Evolutionary conservation across 2,113 vertebrate species (phyloP), one percentile per base, ranked within the genome.

Genomic region (Daphoenositta chrysoptera): DNA sequence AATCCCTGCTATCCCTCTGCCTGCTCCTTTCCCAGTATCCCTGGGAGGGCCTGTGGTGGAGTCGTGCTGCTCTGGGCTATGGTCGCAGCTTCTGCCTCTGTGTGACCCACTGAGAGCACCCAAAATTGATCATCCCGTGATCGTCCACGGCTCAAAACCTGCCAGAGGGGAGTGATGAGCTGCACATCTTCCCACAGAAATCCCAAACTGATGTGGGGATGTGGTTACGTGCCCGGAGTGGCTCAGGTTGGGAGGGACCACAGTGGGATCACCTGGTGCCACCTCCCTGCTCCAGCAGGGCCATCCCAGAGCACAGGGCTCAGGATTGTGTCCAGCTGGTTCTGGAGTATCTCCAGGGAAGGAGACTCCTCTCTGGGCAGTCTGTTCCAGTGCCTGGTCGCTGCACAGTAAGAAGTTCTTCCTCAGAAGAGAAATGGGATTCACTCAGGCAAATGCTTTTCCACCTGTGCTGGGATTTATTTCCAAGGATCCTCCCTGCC

Each of bases 1-100:
- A 44, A 3, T 31, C 61, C 61, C 61, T 47, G 1, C 6, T 19
- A 44, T 44, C 44, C 44, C 44, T 44, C 44, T 71, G 48, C 73
- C 87, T 70, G 80, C 68, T 76, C 76, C 61, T 64, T 15, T 61
- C 70, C 85, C 31, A 5, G 4, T 22, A 6, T 21, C 45, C 39
- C 53, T 58, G 65, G 24, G 17, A 51, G 68, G 26, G n/a, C 17
- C 28, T 0, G 5, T 30, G 63, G 27, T 56, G 0, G 1, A 13
- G 50, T 7, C 12, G 19, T 60, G 77, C 58, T 37, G 70, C 56
- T 77, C 39, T 4, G 3, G 61, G 80, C 79, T 31, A 39, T 10
- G 79, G 6, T 30, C 0, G 3, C 54, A 84, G 47, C 39, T 61
- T 61, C 65, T 70, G 54, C 28, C 12, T 2, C n/a, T 7, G 15